phyloP scores from a whole-genome alignment of 2,113 vertebrate species.

The Malurus elegans region DNA sequence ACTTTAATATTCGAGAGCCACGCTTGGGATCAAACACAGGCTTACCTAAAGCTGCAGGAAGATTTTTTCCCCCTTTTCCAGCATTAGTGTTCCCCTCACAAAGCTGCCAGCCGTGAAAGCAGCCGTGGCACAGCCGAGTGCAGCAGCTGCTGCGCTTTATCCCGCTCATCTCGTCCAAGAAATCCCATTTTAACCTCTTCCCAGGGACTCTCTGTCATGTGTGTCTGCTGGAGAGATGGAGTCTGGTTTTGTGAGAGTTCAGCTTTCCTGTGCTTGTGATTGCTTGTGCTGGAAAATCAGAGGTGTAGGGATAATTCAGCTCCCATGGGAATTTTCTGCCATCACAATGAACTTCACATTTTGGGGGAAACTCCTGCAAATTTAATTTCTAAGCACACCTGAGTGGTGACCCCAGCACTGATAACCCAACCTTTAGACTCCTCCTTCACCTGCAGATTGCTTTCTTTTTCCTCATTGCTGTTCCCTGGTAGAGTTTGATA shows the following conservation, averaged over 20 bases:
- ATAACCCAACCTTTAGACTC: not conserved
- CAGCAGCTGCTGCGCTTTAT: not conserved
- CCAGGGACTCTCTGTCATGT: not conserved
- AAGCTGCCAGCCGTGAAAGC: not conserved
- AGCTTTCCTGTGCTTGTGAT: not conserved
- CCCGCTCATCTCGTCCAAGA: not conserved
- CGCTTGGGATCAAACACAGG: not conserved
- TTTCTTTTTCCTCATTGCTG: not conserved
- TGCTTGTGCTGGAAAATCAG: not conserved
- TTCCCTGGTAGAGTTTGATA: not conserved
- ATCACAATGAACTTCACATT: not conserved
- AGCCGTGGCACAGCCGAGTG: not conserved
- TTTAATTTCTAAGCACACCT: not conserved
- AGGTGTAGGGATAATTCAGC: not conserved
- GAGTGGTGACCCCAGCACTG: not conserved
- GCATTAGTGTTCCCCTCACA: not conserved
- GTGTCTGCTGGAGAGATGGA: not conserved
- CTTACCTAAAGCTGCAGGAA: slow-evolving; percentile 10
- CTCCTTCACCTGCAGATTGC: not conserved
- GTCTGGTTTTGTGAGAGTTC: not conserved
- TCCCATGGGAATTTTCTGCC: not conserved
- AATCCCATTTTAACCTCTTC: not conserved
- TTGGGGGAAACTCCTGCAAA: not conserved
- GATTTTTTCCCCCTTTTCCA: not conserved
- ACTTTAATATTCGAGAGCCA: not conserved